Evolutionary conservation across 1,140 invertebrate species (phyloP).

Genomic region (Aphaenogaster ashmeadi): DNA sequence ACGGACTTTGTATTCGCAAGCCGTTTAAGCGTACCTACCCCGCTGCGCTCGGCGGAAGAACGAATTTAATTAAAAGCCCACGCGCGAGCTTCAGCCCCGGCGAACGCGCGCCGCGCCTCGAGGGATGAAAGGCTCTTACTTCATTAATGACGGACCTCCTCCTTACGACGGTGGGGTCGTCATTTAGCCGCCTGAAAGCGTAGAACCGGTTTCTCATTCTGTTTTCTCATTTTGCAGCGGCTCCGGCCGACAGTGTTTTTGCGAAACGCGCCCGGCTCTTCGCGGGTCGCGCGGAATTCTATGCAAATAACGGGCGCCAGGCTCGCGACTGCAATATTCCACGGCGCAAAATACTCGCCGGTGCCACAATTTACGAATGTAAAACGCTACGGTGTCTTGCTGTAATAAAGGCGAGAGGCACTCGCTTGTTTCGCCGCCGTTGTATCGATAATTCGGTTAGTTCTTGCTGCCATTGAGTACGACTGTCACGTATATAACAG

Average conservation of each 20-base stretch:
- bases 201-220: conserved; percentile 59
- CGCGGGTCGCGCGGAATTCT: conserved; percentile 31
- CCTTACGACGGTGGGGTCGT: conserved; percentile 36
- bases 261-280: neutral
- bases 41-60: conserved; percentile 20
- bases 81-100: conserved; percentile 31
- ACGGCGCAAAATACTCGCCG: conserved; percentile 24
- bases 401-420: neutral
- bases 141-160: conserved; percentile 60
- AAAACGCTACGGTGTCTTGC: conserved; percentile 16
- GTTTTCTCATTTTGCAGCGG: conserved; percentile 41
- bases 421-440: neutral
- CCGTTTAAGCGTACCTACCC: conserved; percentile 36
- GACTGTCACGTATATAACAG: neutral
- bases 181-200: conserved; percentile 58
- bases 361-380: conserved; percentile 49
- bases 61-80: conserved; percentile 62
- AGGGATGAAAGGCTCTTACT: conserved; percentile 58
- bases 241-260: conserved; percentile 15
- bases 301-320: conserved; percentile 49
- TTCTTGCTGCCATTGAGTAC: neutral
- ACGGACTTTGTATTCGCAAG: conserved; percentile 52
- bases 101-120: conserved; percentile 3
- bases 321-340: conserved; percentile 45
- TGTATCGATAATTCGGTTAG: conserved; percentile 36